Conservation (phyloP, 2,888 invertebrate species). For the Spialia ferax region DNA sequence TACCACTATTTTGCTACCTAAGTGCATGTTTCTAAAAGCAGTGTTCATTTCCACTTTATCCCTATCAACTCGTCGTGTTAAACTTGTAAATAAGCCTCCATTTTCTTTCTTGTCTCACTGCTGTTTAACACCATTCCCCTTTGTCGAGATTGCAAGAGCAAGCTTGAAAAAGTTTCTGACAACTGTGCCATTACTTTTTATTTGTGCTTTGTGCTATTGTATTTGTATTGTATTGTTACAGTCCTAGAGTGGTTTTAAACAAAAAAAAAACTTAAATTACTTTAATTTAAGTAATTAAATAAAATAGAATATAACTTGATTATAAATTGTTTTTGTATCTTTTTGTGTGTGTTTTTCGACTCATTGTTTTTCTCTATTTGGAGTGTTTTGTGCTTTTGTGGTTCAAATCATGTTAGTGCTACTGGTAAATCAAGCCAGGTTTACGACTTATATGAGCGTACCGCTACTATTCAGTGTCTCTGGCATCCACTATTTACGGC, state of each 20-base stretch:
- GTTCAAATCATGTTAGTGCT: too few relatives aligned
- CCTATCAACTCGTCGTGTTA: constrained; percentile 5
- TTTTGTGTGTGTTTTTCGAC: too few relatives aligned
- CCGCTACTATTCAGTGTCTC: too few relatives aligned
- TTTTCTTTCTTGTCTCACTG: constrained; percentile 39
- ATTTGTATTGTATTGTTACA: constrained; percentile 4
- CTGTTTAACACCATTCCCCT: constrained; percentile 38
- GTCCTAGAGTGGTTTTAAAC: constrained; percentile 25
- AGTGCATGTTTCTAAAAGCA: neutral
- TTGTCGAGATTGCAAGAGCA: constrained; percentile 39
- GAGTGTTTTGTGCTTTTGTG: too few relatives aligned
- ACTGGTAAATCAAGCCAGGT: too few relatives aligned
- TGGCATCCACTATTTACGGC: too few relatives aligned
- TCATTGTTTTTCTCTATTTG: too few relatives aligned
- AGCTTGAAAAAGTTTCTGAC: constrained; percentile 42
- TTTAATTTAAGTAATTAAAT: neutral
- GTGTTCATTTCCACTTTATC: constrained; percentile 13
- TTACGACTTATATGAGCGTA: too few relatives aligned
- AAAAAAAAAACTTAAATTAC: constrained; percentile 25
- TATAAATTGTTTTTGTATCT: too few relatives aligned
- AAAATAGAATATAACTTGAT: neutral
- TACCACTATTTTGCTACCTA: too few relatives aligned
- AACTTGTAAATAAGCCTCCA: constrained; percentile 26
- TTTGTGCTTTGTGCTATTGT: constrained; percentile 39
- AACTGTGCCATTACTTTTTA: constrained; percentile 50